These are phyloP conservation scores for Ailurus styani DNA, from an alignment of 2,113 vertebrate genomes.

Conservation along the genomic window DNA sequence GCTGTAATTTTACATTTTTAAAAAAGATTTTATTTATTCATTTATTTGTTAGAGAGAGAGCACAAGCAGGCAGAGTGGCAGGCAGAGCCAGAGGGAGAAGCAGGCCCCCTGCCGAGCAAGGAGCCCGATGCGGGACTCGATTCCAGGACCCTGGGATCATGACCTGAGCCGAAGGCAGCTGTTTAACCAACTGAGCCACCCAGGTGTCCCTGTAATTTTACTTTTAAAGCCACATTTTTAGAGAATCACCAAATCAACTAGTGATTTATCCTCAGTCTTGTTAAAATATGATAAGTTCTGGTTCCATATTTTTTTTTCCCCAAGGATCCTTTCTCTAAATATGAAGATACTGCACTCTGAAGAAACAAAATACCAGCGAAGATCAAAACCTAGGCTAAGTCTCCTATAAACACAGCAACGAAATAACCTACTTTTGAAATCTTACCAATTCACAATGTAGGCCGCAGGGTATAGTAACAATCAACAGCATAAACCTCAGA, in stretches of 20 bases:
- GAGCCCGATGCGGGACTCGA: too few species aligned
- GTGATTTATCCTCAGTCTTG: neutral
- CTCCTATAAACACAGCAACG: neutral
- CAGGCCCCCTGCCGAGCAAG: too few species aligned
- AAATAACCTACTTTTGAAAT: neutral
- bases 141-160: too few species aligned
- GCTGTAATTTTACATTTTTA: too few species aligned
- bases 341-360: neutral
- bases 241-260: conserved; percentile 2
- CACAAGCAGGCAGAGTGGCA: too few species aligned
- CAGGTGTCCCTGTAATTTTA: neutral
- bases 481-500: neutral
- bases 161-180: too few species aligned
- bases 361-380: neutral
- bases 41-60: too few species aligned
- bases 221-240: neutral
- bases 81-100: too few species aligned
- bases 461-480: neutral
- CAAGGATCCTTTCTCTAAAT: conserved; percentile 4
- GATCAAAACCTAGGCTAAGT: neutral
- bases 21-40: too few species aligned
- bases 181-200: too few species aligned
- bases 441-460: neutral
- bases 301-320: neutral
- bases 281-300: neutral